Percentiles rank a stretch among this genome's conserved stretches.
Evolutionary conservation across 2,113 vertebrate species (phyloP).

Genomic region (Riparia riparia): DNA sequence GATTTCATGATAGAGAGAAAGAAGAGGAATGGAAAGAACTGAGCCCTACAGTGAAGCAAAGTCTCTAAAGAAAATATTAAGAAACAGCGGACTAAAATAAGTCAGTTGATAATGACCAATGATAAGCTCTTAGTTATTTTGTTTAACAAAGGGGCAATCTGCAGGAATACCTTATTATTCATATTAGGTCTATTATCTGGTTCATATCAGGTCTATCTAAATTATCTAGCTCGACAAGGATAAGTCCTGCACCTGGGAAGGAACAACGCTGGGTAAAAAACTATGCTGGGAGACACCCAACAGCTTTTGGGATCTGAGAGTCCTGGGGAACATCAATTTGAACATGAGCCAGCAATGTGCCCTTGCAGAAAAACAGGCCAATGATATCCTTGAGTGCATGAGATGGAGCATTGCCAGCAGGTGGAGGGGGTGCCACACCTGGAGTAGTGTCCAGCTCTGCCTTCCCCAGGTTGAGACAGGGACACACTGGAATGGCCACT

Average conservation of each 20-base stretch:
- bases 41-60: not conserved
- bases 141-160: not conserved
- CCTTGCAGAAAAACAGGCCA: not conserved
- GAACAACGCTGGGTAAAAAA: not conserved
- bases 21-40: not conserved
- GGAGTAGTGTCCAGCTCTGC: not conserved
- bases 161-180: not conserved
- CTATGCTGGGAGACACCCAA: not conserved
- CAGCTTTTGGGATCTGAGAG: not conserved
- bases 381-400: not conserved
- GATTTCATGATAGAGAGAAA: not conserved
- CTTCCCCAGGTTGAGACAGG: too few relatives aligned
- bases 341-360: not conserved
- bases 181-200: not conserved
- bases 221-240: not conserved
- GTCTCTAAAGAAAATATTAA: not conserved
- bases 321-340: not conserved
- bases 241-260: not conserved
- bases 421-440: not conserved
- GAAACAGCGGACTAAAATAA: not conserved
- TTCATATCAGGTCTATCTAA: not conserved
- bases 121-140: not conserved
- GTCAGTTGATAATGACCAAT: not conserved
- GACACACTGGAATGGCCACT: not conserved
- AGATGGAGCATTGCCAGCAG: not conserved